phyloP scores from a whole-genome alignment of 2,113 vertebrate species.

The Desmodus rotundus region DNA sequence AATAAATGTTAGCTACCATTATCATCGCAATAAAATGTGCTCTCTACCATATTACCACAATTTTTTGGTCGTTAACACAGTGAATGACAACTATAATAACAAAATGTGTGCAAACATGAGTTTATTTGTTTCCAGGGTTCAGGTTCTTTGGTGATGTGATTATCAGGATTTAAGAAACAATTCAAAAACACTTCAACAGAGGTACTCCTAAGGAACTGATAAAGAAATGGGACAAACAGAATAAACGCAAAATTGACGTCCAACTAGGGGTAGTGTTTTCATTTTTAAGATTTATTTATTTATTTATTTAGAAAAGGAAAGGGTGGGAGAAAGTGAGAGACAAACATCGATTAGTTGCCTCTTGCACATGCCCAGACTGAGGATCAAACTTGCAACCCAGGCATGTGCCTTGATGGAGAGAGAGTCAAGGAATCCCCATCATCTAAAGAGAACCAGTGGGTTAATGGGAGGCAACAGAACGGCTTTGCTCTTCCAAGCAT shows the following conservation, averaged over 20 bases:
- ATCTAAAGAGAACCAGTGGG: background rate
- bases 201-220: background rate
- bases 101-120: background rate
- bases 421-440: background rate
- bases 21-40: background rate
- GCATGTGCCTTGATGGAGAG: no score
- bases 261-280: no score
- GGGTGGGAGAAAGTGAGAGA: no score
- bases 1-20: background rate
- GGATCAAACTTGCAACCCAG: no score
- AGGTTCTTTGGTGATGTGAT: background rate
- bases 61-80: background rate
- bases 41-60: background rate
- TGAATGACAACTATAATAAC: background rate
- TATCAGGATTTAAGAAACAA: background rate
- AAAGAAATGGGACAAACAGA: background rate
- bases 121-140: conserved; percentile 2
- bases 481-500: background rate
- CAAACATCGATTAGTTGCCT: no score
- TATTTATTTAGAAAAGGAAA: no score
- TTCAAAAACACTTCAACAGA: background rate
- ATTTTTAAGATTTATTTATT: no score
- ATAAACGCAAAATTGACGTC: background rate
- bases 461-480: background rate
- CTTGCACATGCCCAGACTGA: no score